These are phyloP conservation scores for Alentia gelatinosa DNA, from an alignment of 2,888 invertebrate genomes.

Conservation along the genomic window DNA sequence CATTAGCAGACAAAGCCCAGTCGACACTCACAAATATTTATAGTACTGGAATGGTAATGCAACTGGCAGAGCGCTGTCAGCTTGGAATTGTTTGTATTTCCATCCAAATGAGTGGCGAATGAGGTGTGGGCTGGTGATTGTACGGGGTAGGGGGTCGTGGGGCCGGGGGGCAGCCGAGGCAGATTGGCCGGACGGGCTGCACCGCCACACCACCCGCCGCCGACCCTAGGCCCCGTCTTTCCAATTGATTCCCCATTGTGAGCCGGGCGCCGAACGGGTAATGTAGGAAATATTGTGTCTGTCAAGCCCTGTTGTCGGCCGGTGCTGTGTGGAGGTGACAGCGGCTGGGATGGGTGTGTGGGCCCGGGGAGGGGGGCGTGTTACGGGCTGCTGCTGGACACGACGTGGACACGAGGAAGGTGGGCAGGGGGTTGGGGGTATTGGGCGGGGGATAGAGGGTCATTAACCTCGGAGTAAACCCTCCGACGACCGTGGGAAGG, in stretches of 20 bases:
- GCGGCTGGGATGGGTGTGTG: neutral
- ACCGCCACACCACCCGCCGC: neutral
- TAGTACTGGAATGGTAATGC: no score
- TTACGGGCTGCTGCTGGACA: neutral
- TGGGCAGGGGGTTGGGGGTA: neutral
- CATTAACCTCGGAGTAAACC: neutral
- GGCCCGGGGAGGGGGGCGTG: no score
- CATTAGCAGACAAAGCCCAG: no score
- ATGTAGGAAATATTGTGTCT: conserved; percentile 10
- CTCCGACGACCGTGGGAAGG: neutral
- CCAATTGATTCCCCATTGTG: neutral
- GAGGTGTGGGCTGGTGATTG: neutral
- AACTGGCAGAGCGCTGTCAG: no score
- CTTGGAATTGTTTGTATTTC: neutral
- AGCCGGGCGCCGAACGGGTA: neutral
- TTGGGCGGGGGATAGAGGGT: neutral
- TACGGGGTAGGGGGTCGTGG: neutral
- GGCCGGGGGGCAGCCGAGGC: neutral
- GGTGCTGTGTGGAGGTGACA: neutral
- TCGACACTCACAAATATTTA: no score
- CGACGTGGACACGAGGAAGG: neutral
- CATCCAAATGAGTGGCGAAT: neutral
- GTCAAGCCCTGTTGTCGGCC: neutral
- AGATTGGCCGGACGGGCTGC: neutral
- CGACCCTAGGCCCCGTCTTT: neutral